phyloP scores from a whole-genome alignment of 2,888 invertebrate species.

The Pachliopta kotzebuea region DNA sequence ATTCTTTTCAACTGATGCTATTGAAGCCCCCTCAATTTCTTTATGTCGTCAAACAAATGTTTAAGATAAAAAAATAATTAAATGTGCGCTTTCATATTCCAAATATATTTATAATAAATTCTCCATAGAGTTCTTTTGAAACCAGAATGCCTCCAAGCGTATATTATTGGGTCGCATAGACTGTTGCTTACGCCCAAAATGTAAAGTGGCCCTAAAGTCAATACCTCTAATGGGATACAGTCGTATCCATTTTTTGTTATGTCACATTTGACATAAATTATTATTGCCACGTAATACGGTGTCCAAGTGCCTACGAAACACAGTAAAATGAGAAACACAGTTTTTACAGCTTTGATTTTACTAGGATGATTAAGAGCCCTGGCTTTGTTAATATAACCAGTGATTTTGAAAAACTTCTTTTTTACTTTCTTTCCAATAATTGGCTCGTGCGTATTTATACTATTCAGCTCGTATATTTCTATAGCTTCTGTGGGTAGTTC shows the following conservation, averaged over 20 bases:
- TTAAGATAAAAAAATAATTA: background rate
- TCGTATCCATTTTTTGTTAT: constrained; percentile 56
- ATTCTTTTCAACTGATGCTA: too few relatives aligned
- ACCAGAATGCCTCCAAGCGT: constrained; percentile 83
- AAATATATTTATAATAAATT: constrained; percentile 51
- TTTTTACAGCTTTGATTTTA: constrained; percentile 80
- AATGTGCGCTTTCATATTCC: constrained; percentile 32
- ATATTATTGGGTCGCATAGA: constrained; percentile 80
- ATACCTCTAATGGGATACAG: constrained; percentile 70
- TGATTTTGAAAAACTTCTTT: constrained; percentile 37
- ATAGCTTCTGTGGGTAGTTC: constrained; percentile 32
- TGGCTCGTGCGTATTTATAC: constrained; percentile 34
- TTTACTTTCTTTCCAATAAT: constrained; percentile 32
- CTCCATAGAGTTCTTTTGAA: constrained; percentile 70
- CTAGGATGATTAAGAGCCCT: constrained; percentile 49
- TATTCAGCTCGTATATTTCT: constrained; percentile 37
- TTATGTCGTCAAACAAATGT: too few relatives aligned
- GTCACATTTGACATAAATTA: constrained; percentile 73
- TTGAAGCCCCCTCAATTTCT: too few relatives aligned
- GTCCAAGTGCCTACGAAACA: constrained; percentile 81
- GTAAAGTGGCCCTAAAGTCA: constrained; percentile 79
- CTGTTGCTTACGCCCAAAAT: constrained; percentile 79
- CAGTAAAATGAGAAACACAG: constrained; percentile 78
- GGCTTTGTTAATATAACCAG: constrained; percentile 37
- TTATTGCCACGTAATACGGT: constrained; percentile 78